phyloP scores from a whole-genome alignment of 2,113 vertebrate genomes.

The Noturus placidus region DNA sequence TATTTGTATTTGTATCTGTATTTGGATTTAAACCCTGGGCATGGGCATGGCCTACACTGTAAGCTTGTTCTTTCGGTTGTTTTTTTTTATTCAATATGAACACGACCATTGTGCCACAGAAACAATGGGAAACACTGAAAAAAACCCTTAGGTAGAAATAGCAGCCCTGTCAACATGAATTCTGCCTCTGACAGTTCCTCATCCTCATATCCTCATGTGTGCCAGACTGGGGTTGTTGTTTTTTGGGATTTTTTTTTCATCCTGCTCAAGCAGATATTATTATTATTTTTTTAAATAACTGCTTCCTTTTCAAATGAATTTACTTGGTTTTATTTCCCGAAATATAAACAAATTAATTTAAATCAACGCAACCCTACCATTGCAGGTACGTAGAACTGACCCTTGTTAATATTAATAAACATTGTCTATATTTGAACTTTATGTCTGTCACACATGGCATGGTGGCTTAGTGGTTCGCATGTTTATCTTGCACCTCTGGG shows the following conservation, averaged over 20 bases:
- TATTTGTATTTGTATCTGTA: background rate
- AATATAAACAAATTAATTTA: background rate
- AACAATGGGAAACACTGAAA: background rate
- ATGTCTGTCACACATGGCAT: no score
- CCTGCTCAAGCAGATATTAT: background rate
- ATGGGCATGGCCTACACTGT: background rate
- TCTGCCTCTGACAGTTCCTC: background rate
- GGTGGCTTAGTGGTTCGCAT: no score
- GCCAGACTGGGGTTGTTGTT: background rate
- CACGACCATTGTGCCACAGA: no score
- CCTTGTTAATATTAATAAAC: background rate
- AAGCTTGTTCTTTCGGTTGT: background rate
- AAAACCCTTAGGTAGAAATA: background rate
- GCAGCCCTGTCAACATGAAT: background rate
- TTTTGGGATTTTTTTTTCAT: background rate
- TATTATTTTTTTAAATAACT: background rate
- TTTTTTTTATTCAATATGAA: background rate
- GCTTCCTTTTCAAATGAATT: background rate
- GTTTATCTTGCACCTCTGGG: no score
- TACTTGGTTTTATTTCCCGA: background rate
- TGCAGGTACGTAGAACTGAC: background rate
- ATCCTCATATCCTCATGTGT: background rate
- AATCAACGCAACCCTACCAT: background rate
- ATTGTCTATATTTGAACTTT: background rate
- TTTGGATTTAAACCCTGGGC: background rate